Evolutionary conservation across 2,113 vertebrate genomes (phyloP), one percentile per base, ranked within the genome.

Genomic region (Leptocoma aspasia): DNA sequence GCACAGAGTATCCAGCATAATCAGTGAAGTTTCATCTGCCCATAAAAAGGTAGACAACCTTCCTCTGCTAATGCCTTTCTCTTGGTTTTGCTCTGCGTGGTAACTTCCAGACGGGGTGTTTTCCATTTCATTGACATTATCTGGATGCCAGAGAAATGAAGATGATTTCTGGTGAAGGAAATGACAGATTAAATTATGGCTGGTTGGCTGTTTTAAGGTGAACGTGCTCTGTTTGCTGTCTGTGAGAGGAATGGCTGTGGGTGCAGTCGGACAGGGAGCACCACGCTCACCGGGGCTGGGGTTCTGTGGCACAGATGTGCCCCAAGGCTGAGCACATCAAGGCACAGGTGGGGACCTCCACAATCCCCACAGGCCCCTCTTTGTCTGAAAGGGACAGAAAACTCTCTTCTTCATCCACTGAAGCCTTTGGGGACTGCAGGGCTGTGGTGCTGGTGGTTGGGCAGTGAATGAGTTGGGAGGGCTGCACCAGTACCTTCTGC

Each of bases 91-190:
- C 66, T 72, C 54, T 78, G 81, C 42, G 24, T 69, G 22, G 50
- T 53, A 82, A 79, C 94, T 94, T 97, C 87, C 95, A 96, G 94
- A 78, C 4, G 0, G 94, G 82, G 65, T 78, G 82, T 72, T 95
- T 91, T 95, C 94, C 90, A 92, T 97, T 95, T 96, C 65, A 42
- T 94, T 89, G 91, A 92, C 78, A 63, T 93, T 76, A 92, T 92
- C 95, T 97, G 90, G 86, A 96, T 92, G 94, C 90, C 90, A 63
- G 76, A 17, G 13, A 56, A 81, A 94, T 75, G 73, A 69, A 91
- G 89, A 68, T 83, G 59, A 65, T 95, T 71, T 86, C 86, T 94
- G 75, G 95, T 71, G 79, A 83, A 89, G 88, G 95, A 92, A 92
- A 91, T 11, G 63, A 89, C 87, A 93, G 95, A 94, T 92, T 83